Evolutionary conservation across 2,888 invertebrate species (phyloP).

Genomic region (Heliothis peltigera): DNA sequence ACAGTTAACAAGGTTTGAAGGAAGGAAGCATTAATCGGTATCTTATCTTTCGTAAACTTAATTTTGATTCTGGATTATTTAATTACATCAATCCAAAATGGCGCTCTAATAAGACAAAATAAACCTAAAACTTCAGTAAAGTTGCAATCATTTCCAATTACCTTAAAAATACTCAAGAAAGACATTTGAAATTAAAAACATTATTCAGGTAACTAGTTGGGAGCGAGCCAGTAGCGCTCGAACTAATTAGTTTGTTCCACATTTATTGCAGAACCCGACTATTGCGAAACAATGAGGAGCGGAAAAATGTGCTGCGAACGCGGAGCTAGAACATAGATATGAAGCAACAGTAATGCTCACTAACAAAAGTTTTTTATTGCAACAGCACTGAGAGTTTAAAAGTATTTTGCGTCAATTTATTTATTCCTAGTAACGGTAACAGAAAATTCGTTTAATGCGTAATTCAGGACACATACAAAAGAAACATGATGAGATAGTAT

Average conservation of each 20-base stretch:
- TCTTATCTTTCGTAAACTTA: no score
- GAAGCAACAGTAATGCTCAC: not conserved
- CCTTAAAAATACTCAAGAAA: conserved; percentile 6
- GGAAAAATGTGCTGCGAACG: conserved; percentile 24
- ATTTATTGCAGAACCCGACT: conserved; percentile 28
- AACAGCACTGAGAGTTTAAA: conserved; percentile 16
- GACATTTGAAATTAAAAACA: conserved; percentile 24
- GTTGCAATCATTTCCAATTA: not conserved
- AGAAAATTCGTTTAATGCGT: no score
- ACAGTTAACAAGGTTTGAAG: no score
- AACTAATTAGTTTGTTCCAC: conserved; percentile 35
- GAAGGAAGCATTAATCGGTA: no score
- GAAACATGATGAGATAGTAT: no score
- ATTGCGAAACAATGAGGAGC: conserved; percentile 24
- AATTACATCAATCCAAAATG: no score
- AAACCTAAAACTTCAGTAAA: not conserved
- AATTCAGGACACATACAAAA: no score
- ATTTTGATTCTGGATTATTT: no score
- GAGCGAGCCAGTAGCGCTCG: conserved; percentile 7
- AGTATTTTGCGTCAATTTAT: conserved; percentile 12
- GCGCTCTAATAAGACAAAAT: not conserved
- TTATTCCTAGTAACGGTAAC: not conserved
- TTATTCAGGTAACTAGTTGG: conserved; percentile 8
- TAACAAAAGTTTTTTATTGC: conserved; percentile 32
- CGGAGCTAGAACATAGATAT: conserved; percentile 22